A percentile compares a stretch with the other conserved stretches of the same genome.
Evolutionary conservation across 2,113 vertebrate species (phyloP).

Genomic region (Geothlypis trichas): DNA sequence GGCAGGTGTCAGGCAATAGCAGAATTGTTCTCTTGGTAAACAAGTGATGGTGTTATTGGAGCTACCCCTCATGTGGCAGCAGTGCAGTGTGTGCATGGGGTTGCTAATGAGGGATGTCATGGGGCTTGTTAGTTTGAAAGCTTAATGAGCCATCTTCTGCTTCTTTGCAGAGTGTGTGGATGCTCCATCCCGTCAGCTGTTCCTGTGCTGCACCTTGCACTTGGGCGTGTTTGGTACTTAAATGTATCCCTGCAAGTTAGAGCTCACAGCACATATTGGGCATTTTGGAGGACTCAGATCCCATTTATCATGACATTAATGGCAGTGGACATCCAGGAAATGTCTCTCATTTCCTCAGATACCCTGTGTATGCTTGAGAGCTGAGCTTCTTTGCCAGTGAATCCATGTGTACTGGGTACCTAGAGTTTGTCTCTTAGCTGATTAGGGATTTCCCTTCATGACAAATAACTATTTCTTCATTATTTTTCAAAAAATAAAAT

Average conservation of each 20-base stretch:
- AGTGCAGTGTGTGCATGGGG: neutral
- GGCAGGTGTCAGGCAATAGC: conserved; percentile 48
- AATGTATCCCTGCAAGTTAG: neutral
- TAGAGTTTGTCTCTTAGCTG: neutral
- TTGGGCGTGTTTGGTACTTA: neutral
- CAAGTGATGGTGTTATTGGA: neutral
- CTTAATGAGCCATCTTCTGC: neutral
- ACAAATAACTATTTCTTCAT: neutral
- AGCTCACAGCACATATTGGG: neutral
- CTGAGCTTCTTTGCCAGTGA: neutral
- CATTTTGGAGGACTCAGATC: neutral
- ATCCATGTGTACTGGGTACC: neutral
- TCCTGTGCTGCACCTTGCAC: neutral
- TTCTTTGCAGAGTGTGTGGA: neutral
- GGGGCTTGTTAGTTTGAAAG: neutral
- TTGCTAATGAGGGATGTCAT: neutral
- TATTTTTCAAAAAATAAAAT: neutral
- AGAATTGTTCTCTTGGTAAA: conserved; percentile 56
- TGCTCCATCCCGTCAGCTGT: rapidly evolving
- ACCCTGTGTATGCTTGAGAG: rapidly evolving
- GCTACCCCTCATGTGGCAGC: neutral
- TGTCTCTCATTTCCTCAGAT: neutral
- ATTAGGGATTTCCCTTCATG: neutral
- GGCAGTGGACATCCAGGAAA: neutral
- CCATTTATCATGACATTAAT: neutral